phyloP scores from a whole-genome alignment of 2,797 vertebrate genomes.

The Sardinella longiceps region DNA sequence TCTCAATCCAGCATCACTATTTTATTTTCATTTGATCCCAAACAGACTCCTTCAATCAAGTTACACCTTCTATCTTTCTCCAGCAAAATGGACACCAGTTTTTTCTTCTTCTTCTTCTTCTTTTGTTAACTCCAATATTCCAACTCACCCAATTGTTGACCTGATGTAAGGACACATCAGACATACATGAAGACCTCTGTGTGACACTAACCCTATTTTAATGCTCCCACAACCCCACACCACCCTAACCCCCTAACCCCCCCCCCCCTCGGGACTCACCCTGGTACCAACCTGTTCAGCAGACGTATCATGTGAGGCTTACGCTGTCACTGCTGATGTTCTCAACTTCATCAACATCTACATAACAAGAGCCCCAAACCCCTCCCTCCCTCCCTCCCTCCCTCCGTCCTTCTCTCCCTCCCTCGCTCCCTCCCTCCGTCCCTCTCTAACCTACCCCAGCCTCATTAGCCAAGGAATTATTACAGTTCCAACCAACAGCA shows the following conservation, averaged over 20 bases:
- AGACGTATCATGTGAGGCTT: conserved; percentile 3
- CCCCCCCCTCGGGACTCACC: not conserved
- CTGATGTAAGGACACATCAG: not conserved
- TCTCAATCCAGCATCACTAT: not conserved
- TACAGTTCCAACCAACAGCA: not conserved
- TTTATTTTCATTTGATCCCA: not conserved
- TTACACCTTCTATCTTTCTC: not conserved
- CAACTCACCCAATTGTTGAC: not conserved
- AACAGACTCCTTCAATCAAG: not conserved
- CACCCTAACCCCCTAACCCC: no score
- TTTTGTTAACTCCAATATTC: no score
- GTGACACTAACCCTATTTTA: not conserved
- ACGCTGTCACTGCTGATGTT: not conserved
- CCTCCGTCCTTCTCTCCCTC: no score
- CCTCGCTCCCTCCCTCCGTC: no score
- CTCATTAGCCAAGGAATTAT: not conserved
- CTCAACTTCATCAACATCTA: not conserved
- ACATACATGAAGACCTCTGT: not conserved
- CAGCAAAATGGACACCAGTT: not conserved
- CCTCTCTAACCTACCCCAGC: no score
- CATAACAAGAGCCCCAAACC: not conserved
- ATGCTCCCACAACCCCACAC: no score
- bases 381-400: no score
- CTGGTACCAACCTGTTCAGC: conserved; percentile 6
- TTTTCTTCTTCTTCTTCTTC: no score